Evolutionary conservation across 2,797 vertebrate species (phyloP).

Genomic region (Chelon auratus): DNA sequence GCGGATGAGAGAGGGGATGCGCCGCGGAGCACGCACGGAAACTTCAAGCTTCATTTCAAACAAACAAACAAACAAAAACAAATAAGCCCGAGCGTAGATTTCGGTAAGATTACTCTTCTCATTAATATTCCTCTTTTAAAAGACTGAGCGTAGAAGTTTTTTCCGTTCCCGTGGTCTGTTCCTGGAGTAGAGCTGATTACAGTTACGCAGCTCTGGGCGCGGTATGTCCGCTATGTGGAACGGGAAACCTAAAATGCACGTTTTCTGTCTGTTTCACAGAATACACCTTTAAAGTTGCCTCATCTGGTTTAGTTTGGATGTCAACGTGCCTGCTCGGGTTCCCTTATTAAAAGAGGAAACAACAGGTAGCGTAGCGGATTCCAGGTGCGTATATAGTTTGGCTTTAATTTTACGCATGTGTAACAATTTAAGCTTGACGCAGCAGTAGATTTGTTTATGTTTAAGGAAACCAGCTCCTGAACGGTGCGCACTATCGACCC

Average conservation of each 20-base stretch:
- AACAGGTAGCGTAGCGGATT: no score
- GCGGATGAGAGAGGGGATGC: constrained; percentile 47
- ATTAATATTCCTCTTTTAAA: not conserved
- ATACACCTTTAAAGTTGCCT: not conserved
- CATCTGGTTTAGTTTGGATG: no score
- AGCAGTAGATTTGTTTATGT: accelerated
- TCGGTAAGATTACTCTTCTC: constrained; percentile 53
- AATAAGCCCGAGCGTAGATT: not conserved
- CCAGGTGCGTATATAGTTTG: not conserved
- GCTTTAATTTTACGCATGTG: not conserved
- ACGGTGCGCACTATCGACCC: not conserved
- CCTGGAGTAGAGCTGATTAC: not conserved
- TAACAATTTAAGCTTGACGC: not conserved
- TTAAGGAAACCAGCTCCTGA: not conserved
- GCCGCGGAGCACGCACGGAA: constrained; percentile 15
- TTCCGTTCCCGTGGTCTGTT: not conserved
- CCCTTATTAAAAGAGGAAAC: not conserved
- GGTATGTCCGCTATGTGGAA: constrained; percentile 50
- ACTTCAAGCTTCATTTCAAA: not conserved
- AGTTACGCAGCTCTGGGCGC: constrained; percentile 31
- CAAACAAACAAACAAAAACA: not conserved
- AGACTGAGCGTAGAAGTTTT: accelerated
- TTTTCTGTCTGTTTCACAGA: accelerated
- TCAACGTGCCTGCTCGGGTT: not conserved
- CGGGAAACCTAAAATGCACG: not conserved